phyloP scores from a whole-genome alignment of 2,113 vertebrate genomes.

The Ochotona curzoniae region DNA sequence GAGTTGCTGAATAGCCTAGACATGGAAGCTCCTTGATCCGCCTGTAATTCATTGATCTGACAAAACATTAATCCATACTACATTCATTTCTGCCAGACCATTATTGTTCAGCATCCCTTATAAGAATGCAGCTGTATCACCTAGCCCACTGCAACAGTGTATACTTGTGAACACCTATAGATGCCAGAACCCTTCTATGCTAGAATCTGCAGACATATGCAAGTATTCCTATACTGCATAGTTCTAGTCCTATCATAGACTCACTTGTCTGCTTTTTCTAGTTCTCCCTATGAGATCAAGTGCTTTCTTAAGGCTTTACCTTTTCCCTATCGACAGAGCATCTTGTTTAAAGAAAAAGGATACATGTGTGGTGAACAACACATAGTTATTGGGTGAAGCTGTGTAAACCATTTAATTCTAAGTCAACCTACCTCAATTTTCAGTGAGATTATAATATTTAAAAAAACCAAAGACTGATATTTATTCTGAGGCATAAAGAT shows the following conservation, averaged over 20 bases:
- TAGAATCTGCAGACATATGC: slow-evolving; percentile 1
- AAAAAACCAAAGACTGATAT: not conserved
- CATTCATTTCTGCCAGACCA: not conserved
- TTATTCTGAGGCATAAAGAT: too few relatives aligned
- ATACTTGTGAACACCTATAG: not conserved
- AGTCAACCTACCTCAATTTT: slow-evolving; percentile 54
- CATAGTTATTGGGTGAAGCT: not conserved
- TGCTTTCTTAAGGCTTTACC: slow-evolving; percentile 16
- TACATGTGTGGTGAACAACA: not conserved
- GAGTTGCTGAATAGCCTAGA: not conserved
- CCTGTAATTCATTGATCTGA: not conserved
- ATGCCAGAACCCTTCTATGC: not conserved
- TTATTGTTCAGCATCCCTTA: not conserved
- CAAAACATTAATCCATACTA: not conserved
- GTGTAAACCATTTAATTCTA: slow-evolving; percentile 37
- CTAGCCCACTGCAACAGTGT: not conserved
- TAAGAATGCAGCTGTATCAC: not conserved
- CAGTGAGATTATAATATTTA: slow-evolving; percentile 45
- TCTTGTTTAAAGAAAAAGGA: slow-evolving; percentile 46
- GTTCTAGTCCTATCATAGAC: slow-evolving; percentile 5
- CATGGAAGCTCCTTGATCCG: slow-evolving; percentile 26
- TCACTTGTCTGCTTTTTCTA: slow-evolving; percentile 15
- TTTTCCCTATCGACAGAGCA: not conserved
- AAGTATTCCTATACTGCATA: slow-evolving; percentile 22
- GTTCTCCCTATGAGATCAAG: not conserved